phyloP scores from a whole-genome alignment of 2,888 invertebrate species.

The Campopleginae sp. region DNA sequence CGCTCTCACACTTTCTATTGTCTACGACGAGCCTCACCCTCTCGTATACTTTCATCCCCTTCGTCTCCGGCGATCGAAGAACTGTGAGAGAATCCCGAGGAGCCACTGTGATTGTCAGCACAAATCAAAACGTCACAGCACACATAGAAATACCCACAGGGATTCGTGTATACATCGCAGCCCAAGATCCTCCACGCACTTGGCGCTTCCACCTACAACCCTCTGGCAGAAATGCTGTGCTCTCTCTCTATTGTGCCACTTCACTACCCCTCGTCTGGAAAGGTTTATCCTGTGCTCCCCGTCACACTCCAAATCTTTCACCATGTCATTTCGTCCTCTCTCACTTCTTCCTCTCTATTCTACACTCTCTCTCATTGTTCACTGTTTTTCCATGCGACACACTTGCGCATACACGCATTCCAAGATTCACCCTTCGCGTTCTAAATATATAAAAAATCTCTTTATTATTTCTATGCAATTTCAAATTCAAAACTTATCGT shows the following conservation, averaged over 20 bases:
- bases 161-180: background rate
- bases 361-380: slow-evolving; percentile 53
- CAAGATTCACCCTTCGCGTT: slow-evolving; percentile 24
- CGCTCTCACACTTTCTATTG: slow-evolving; percentile 45
- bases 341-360: slow-evolving; percentile 30
- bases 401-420: slow-evolving; percentile 38
- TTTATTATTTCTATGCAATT: slow-evolving; percentile 25
- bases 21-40: slow-evolving; percentile 48
- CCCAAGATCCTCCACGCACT: slow-evolving; percentile 41
- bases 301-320: slow-evolving; percentile 57
- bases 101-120: slow-evolving; percentile 64
- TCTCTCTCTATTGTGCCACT: slow-evolving; percentile 60
- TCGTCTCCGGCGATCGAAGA: slow-evolving; percentile 53
- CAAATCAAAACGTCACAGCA: slow-evolving; percentile 63
- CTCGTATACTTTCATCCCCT: slow-evolving; percentile 32
- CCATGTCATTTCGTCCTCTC: slow-evolving; percentile 54
- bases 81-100: slow-evolving; percentile 43
- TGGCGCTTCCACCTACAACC: slow-evolving; percentile 55
- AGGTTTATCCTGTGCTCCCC: slow-evolving; percentile 53
- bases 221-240: slow-evolving; percentile 48
- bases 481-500: slow-evolving; percentile 7
- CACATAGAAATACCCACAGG: slow-evolving; percentile 28
- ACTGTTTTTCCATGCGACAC: slow-evolving; percentile 48
- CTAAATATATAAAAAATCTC: slow-evolving; percentile 9
- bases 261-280: slow-evolving; percentile 53